Evolutionary conservation across 2,888 invertebrate species (phyloP), one percentile per base, ranked within the genome.

Genomic region (Andricus curvator): DNA sequence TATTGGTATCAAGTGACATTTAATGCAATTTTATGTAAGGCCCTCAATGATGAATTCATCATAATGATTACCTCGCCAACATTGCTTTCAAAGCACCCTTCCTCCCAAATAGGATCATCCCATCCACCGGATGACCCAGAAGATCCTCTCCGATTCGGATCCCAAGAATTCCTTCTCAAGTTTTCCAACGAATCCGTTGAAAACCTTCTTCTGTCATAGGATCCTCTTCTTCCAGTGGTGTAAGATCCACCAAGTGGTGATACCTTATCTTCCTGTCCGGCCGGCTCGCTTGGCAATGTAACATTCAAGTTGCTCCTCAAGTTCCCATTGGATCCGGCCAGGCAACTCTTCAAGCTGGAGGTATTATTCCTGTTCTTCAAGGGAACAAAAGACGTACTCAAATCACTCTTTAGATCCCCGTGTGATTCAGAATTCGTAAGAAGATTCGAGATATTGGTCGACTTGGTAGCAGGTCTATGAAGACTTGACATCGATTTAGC

Each of bases 181-280:
- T 94, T 94, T 88, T 96, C 96, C 91, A 96, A 91, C 1, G 96
- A 96, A 91, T 96, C 96, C 60, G 95, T 95, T 0, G 96, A 96
- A 79, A 94, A 94, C 82, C 94, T 93, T 81, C 94, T 87, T 81
- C 91, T 90, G 68, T 91, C 92, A 65, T 93, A 93, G 74, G 93
- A 94, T 70, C 94, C 92, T 88, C 95, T 94, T 86, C 94, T 93
- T 51, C 80, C 80, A 65, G 74, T 81, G 56, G 85, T 78, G 80
- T 84, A 83, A 80, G 81, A 74, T 37, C 82, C 84, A 74, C 86
- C 85, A 29, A 84, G 80, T 70, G 78, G 81, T 79, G 82, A 62
- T 66, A 68, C 70, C 82, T 88, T 80, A 9, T 88, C 88, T 48
- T 92, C 92, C 77, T 89, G 90, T 62, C 87, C 86, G 84, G 85